Evolutionary conservation across 2,888 invertebrate genomes (phyloP), one percentile per base, ranked within the genome.

Genomic region (Meandrusa payeni): DNA sequence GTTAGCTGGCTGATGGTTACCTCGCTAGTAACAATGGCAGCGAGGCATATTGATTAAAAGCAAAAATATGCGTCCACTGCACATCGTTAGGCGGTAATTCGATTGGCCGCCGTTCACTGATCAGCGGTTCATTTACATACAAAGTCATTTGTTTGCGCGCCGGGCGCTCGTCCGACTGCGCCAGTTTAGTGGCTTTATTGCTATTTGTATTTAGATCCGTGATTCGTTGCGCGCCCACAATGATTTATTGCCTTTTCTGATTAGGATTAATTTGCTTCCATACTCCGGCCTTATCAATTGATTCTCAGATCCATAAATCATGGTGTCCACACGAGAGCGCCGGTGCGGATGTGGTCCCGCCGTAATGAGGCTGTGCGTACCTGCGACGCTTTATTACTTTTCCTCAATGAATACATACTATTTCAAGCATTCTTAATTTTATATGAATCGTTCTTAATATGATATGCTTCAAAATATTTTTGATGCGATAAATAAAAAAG

Each of bases 151-250:
- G 41, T 41, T 34, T 34, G 34, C 34, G 28, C 27, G 24, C 17
- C 13, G 28, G 12, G 11, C 38, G 29, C 19, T 2, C n/a, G 36
- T 12, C 31, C n/a, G 57, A 54, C 43, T 51, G 50, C 54, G 54
- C 52, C 52, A 62, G 61, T 67, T 62, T 59, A 60, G 64, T 52
- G 53, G 52, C 47, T 51, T 47, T 42, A 34, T 34, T 34, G 41
- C 33, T 41, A 17, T 41, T 41, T 41, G 41, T 41, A 34, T 41
- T 41, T 41, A 28, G 34, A 34, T 22, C 22, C 27, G 41, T 28
- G 28, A 41, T 28, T 41, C 34, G 34, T 13, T 26, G 27, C 27
- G 22, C 22, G 34, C 11, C 2, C 10, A 12, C 19, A 12, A 26
- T 41, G 28, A 41, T 41, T 41, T 41, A 41, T 41, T 15, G 28